A percentile compares a stretch with the other conserved stretches of the same genome.
Conservation (phyloP, 1,140 invertebrate genomes). For the Musca domestica region DNA sequence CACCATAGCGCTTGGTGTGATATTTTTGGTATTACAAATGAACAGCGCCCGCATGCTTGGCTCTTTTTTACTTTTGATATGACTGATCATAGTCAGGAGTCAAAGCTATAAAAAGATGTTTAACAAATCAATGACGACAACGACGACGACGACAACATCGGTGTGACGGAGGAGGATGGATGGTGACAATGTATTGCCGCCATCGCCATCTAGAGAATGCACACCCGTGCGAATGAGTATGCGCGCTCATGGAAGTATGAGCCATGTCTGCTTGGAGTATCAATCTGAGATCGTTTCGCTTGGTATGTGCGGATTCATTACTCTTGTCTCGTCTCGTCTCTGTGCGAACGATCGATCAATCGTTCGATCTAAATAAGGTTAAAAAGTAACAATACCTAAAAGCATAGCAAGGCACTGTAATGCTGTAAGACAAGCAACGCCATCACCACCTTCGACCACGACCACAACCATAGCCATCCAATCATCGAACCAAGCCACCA, state of each 20-base stretch:
- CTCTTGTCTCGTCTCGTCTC: no score
- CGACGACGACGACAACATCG: no score
- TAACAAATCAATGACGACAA: no score
- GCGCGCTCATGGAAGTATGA: neutral
- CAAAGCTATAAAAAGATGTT: slow-evolving; percentile 18
- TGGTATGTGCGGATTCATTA: neutral
- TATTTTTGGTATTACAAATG: slow-evolving; percentile 16
- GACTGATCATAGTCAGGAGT: neutral
- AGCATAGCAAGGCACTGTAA: no score
- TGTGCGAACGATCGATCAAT: no score
- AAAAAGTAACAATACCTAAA: neutral
- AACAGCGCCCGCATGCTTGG: slow-evolving; percentile 14
- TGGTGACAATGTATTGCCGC: neutral
- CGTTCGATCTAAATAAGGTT: slow-evolving; percentile 8
- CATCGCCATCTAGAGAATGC: neutral
- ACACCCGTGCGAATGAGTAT: neutral
- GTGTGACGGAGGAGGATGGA: no score
- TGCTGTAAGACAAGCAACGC: no score
- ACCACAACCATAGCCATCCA: neutral
- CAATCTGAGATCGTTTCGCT: neutral
- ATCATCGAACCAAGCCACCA: neutral
- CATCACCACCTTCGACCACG: no score
- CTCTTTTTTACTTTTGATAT: no score
- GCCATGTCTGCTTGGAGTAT: neutral
- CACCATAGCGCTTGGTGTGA: neutral